phyloP scores from a whole-genome alignment of 2,797 vertebrate species.

The Sciaenops ocellatus region DNA sequence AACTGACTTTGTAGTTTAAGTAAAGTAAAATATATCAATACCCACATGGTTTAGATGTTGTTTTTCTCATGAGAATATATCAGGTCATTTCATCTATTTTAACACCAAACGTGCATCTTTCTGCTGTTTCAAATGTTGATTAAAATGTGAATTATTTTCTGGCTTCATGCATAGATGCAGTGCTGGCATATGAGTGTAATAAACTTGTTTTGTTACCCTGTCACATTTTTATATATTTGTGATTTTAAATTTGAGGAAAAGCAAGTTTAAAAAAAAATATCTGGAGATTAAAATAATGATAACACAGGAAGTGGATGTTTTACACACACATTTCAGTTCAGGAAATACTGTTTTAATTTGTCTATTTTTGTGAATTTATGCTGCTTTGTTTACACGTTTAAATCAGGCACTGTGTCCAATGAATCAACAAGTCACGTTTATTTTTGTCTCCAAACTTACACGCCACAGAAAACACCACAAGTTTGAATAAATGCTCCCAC shows the following conservation, averaged over 20 bases:
- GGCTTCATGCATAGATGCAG: not conserved
- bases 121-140: not conserved
- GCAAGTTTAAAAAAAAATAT: not conserved
- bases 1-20: not conserved
- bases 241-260: not conserved
- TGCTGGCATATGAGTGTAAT: not conserved
- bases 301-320: not conserved
- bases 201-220: not conserved
- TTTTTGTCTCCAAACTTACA: constrained; percentile 6
- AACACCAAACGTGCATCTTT: not conserved
- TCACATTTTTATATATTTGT: not conserved
- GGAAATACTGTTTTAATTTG: not conserved
- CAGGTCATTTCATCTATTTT: not conserved
- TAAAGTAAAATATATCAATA: not conserved
- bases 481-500: not conserved
- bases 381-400: constrained; percentile 1
- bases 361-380: not conserved
- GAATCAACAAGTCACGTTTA: constrained; percentile 54
- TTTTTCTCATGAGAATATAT: not conserved
- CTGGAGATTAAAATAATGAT: not conserved
- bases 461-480: not conserved
- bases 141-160: not conserved
- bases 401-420: not conserved
- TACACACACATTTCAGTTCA: not conserved
- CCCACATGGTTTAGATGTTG: not conserved